phyloP scores from a whole-genome alignment of 2,113 vertebrate genomes.

The Mormyrus iriodes region DNA sequence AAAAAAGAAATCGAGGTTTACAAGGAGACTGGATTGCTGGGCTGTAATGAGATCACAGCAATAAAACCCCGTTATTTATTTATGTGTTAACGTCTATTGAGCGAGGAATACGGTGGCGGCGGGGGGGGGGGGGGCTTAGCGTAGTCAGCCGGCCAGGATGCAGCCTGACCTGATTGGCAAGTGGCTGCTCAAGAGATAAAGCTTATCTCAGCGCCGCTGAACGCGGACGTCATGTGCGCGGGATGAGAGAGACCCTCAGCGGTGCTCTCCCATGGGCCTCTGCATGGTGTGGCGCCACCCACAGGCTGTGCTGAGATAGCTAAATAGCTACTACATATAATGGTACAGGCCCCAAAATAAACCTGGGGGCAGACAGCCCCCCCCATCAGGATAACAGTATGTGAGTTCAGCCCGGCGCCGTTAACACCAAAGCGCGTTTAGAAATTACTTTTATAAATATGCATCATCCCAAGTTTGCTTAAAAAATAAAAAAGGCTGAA shows the following conservation, averaged over 20 bases:
- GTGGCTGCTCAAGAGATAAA: slow-evolving; percentile 1
- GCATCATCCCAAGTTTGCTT: neutral
- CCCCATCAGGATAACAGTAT: neutral
- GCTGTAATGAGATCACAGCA: slow-evolving; percentile 24
- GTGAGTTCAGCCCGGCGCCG: too few relatives aligned
- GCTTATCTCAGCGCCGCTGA: neutral
- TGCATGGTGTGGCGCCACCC: neutral
- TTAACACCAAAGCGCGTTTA: neutral
- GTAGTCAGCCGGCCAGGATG: neutral
- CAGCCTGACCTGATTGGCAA: neutral
- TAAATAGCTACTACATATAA: neutral
- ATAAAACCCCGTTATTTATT: slow-evolving; percentile 22
- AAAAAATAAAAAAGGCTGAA: neutral
- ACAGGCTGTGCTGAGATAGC: neutral
- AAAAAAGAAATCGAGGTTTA: slow-evolving; percentile 15
- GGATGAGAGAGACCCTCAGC: neutral
- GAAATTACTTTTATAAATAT: neutral
- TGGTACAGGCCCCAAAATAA: neutral
- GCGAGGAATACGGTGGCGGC: neutral
- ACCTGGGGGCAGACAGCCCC: neutral
- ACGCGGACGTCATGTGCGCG: neutral
- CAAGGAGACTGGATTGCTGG: slow-evolving; percentile 21
- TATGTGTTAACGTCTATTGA: slow-evolving; percentile 15
- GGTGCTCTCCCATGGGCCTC: neutral
- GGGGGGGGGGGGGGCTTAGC: neutral